Evolutionary conservation across 1,140 invertebrate genomes (phyloP), one percentile per base, ranked within the genome.

Genomic region (Tetramorium simillimum): DNA sequence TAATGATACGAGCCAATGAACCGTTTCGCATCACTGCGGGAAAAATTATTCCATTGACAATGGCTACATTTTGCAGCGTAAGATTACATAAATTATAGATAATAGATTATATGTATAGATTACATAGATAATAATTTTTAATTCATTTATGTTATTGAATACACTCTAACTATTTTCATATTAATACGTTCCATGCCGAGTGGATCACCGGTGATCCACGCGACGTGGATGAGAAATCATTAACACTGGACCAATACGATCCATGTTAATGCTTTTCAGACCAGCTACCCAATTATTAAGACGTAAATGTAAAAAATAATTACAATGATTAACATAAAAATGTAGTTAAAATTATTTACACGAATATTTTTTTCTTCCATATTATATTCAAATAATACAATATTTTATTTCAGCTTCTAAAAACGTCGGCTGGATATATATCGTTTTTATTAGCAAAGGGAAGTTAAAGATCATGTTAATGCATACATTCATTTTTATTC

Each of bases 1-100:
- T 80, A 69, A 53, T 69, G 46, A 24, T 80, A 16, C 62, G 77
- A 69, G 5, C 46, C 9, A 33, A 24, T 1, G 28, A 69, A 40
- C 77, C 77, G 0, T 69, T 80, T 12, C 62, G 62, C 1, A 51
- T 80, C n/a, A 80, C 77, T 14, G 77, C 77, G n/a, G 77, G 77
- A 69, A 80, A 69, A 40, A 37, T 80, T 24, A 1, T 80, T 40
- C 62, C 77, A 24, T 21, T 80, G 53, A 69, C 62, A 16, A 69
- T 80, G 62, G 33, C 62, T 18, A 69, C 46, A 5, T 80, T 80
- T 80, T 80, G 62, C 33, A 80, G 62, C 9, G 77, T 80, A 69
- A 80, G 58, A 63, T 28, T 4, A 33, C 4, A 33, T 33, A 33
- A 33, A 33, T 33, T 33, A 24, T 53, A 12, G 3, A 46, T 12